Base-by-base conservation (phyloP, 2,113 vertebrate species). In the Cyprinodon variegatus region DNA sequence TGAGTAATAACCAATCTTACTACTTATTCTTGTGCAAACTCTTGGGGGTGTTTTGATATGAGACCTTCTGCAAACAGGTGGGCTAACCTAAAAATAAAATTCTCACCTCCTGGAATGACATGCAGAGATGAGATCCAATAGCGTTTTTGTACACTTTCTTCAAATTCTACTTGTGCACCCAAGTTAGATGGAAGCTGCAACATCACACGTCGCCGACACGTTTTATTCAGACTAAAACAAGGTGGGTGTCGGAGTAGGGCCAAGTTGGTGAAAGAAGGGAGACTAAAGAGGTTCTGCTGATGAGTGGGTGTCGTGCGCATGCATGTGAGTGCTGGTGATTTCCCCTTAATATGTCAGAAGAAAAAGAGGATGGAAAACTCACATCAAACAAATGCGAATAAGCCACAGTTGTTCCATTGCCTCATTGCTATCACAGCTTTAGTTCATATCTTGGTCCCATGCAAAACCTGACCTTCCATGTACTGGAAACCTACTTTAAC, bases 401-500 rank as follows among this genome's bases (percentile, higher is more conserved):
- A 66, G 69, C 63, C 50, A 13, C 77, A 82, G 46, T 83, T 78
- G 75, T 87, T 86, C 88, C 83, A 75, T 82, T 76, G 73, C 70
- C 83, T 82, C 62, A 81, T 80, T 68, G 43, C 57, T 78, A 77
- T 79, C 84, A 78, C 20, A 75, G 22, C 53, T 82, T 69, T 1
- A 65, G 70, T 88, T 81, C 68, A 17, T 77, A 71, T 81, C 13
- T 3, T 14, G 53, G 61, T 65, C 68, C 69, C 74, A 88, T 84
- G 82, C 79, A 86, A 88, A 89, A 84, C 46, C 15, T 90, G 85
- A 83, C 83, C 88, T 92, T 84, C 78, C 70, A 48, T 73, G 57
- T 79, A 80, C 78, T 81, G 81, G 90, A 91, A 91, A 82, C 66
- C 65, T 78, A 71, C 68, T 90, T 89, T 83, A 91, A 84, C 79